Evolutionary conservation across 2,113 vertebrate species (phyloP).

Genomic region (Myodes glareolus): DNA sequence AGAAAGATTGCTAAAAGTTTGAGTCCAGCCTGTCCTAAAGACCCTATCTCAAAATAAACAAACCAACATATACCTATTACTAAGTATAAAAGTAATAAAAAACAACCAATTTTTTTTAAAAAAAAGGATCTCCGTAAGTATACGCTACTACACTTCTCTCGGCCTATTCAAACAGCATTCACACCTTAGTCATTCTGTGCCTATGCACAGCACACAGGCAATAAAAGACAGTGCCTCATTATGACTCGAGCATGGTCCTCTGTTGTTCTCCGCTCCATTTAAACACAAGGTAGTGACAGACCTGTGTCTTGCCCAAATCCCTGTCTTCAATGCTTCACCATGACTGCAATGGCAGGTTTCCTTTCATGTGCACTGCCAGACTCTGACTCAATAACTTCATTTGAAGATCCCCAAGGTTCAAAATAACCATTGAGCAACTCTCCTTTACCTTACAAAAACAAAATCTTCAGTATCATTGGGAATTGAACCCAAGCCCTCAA

Average conservation of each 20-base stretch:
- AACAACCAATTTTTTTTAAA: neutral
- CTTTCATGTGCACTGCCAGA: neutral
- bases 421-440: neutral
- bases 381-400: neutral
- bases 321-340: neutral
- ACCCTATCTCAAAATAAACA: neutral
- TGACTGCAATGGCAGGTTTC: neutral
- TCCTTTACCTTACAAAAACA: constrained; percentile 2
- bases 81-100: neutral
- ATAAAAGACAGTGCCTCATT: neutral
- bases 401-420: neutral
- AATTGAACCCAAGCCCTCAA: neutral
- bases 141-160: neutral
- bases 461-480: neutral
- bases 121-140: neutral
- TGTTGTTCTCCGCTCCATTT: neutral
- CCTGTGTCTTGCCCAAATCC: neutral
- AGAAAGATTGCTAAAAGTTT: neutral
- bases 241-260: neutral
- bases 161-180: neutral
- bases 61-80: neutral
- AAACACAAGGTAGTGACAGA: neutral
- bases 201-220: neutral
- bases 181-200: constrained; percentile 5
- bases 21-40: neutral